phyloP scores from a whole-genome alignment of 2,888 invertebrate genomes.

The Thecophora atra region DNA sequence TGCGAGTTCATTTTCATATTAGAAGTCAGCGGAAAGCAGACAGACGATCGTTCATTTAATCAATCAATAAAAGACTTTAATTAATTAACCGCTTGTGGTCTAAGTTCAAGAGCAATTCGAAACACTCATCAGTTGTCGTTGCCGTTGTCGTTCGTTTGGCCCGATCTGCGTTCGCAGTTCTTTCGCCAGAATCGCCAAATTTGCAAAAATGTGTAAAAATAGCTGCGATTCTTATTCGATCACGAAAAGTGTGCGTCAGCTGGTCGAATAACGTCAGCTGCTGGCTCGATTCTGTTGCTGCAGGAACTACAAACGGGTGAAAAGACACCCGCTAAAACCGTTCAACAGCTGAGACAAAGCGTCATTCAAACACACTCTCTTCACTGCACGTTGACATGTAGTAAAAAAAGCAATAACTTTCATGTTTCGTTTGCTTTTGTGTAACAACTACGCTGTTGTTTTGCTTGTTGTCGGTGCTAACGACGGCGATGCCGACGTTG shows the following conservation, averaged over 20 bases:
- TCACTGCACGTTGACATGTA: background rate
- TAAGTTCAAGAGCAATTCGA: constrained; percentile 23
- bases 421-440: too few relatives aligned
- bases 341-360: background rate
- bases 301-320: background rate
- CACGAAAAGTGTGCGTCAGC: constrained; percentile 9
- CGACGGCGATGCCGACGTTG: too few relatives aligned
- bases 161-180: background rate
- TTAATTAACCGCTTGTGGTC: background rate
- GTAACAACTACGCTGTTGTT: background rate
- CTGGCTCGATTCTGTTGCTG: background rate
- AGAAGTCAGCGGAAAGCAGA: too few relatives aligned
- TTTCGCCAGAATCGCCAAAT: background rate
- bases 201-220: constrained; percentile 3
- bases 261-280: constrained; percentile 10
- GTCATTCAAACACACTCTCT: background rate
- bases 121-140: background rate
- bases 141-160: too few relatives aligned
- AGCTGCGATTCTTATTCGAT: background rate
- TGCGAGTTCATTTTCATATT: too few relatives aligned
- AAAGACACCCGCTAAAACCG: too few relatives aligned
- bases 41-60: background rate
- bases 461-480: too few relatives aligned
- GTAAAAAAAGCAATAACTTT: background rate
- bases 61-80: constrained; percentile 11